phyloP scores from a whole-genome alignment of 2,797 vertebrate species.

The Ptychobarbus kaznakovi region DNA sequence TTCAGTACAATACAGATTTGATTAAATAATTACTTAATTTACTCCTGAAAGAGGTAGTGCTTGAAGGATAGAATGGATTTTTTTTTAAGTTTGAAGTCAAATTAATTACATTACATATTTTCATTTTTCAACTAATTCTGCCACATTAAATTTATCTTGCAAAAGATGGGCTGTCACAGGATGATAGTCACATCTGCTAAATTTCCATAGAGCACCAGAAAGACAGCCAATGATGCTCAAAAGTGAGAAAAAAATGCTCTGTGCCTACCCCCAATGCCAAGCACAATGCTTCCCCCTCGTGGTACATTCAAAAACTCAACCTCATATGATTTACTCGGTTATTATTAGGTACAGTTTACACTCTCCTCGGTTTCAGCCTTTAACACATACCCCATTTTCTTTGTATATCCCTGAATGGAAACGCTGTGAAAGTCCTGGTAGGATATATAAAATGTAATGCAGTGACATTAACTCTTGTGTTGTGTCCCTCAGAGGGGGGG shows the following conservation, averaged over 20 bases:
- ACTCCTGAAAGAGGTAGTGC: neutral
- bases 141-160: neutral
- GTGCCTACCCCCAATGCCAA: neutral
- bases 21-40: neutral
- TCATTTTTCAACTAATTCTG: neutral
- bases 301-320: slow-evolving; percentile 50
- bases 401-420: neutral
- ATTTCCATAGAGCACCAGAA: neutral
- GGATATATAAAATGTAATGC: slow-evolving; percentile 33
- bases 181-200: neutral
- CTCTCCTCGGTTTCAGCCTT: neutral
- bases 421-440: slow-evolving; percentile 30
- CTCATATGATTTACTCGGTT: neutral
- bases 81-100: neutral
- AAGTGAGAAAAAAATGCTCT: neutral
- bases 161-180: neutral
- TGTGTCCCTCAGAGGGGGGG: neutral
- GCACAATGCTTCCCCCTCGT: slow-evolving; percentile 71
- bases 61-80: neutral
- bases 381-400: neutral
- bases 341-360: neutral
- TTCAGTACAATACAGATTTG: neutral
- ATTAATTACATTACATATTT: neutral
- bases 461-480: slow-evolving; percentile 22
- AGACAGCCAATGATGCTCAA: neutral